Evolutionary conservation across 30 jellyfish, hydroid and myxozoan species (phyloP), one percentile per base, ranked within the genome.

Genomic region (Mastigias papua): DNA sequence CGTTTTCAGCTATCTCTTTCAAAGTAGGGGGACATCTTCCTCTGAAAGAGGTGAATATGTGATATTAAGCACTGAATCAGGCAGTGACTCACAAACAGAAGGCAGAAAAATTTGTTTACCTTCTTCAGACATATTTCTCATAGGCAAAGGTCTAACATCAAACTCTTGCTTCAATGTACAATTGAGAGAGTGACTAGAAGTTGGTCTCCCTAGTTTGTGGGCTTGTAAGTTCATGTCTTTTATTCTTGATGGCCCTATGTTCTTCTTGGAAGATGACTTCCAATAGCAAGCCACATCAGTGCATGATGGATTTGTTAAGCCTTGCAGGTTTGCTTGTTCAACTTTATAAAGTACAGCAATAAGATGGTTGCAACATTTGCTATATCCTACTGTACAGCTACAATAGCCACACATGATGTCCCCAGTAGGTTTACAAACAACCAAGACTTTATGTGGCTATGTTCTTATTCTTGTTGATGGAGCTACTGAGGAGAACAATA

Each of bases 401-500:
- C 67, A 71, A 10, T 27, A 34, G 83, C 83, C 73, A 51, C 81
- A 51, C n/a, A 51, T 57, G 33, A 78, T 51, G 27, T 78, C 81
- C 33, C 81, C 77, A 6, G 58, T 51, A 80, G 84, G 72, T 34
- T 49, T 85, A 27, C 75, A 49, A 58, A 72, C 72, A 71, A 85
- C 34, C 89, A 60, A 85, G 73, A 73, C 70, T 72, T 85, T 34
- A 58, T 73, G 90, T 57, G 75, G 81, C 29, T 72, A 50, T 72
- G 57, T 90, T 42, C 81, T 85, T 60, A 85, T 21, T 69, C 34
- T 37, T 83, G 80, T 32, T 64, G 92, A 71, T 35, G 86, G 92
- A 22, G 69, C 73, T 15, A 72, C 89, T 50, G 49, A 22, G 27
- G 90, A 73, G 0, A 72, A 31, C 70, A 80, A 54, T 29, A 80